A percentile compares a stretch with the other conserved stretches of the same genome.
Conservation (phyloP, 2,888 invertebrate genomes). For the Tenthredo mesomela region DNA sequence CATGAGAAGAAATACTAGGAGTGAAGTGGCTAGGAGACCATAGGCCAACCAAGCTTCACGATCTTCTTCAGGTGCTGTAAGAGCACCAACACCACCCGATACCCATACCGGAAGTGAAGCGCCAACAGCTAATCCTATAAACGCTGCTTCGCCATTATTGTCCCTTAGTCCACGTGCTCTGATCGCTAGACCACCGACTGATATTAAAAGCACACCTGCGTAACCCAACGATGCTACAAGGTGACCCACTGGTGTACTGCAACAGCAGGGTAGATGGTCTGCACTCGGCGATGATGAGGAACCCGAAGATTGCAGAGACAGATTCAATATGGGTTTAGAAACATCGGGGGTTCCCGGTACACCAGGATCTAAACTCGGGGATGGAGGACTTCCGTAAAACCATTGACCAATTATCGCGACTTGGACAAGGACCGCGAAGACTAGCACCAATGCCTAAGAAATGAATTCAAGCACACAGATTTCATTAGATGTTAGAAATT, state of each 20-base stretch:
- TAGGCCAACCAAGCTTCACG: constrained; percentile 94
- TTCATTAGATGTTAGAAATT: no score
- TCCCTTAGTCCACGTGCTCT: constrained; percentile 94
- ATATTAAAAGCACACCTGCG: constrained; percentile 90
- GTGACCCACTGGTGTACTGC: constrained; percentile 74
- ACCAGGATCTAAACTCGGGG: constrained; percentile 57
- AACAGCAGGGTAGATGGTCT: constrained; percentile 58
- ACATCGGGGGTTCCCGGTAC: neutral
- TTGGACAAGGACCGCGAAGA: constrained; percentile 95
- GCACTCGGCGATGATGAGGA: neutral
- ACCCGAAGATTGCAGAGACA: neutral
- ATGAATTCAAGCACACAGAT: neutral
- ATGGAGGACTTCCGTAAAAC: constrained; percentile 90
- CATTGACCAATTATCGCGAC: constrained; percentile 92
- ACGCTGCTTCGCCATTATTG: constrained; percentile 95
- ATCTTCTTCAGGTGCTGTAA: constrained; percentile 84
- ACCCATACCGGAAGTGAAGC: constrained; percentile 94
- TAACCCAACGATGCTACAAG: constrained; percentile 79
- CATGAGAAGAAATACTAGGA: constrained; percentile 94
- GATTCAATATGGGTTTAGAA: neutral
- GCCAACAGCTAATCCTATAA: constrained; percentile 93
- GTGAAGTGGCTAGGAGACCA: constrained; percentile 91
- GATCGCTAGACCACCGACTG: constrained; percentile 91
- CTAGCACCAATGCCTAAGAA: constrained; percentile 84
- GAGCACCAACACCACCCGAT: constrained; percentile 84